Percentiles rank a stretch among this genome's conserved stretches.
These are phyloP conservation scores for Thalassaphorura encarpata DNA, from an alignment of 1,140 invertebrate species.

Conservation along the genomic window DNA sequence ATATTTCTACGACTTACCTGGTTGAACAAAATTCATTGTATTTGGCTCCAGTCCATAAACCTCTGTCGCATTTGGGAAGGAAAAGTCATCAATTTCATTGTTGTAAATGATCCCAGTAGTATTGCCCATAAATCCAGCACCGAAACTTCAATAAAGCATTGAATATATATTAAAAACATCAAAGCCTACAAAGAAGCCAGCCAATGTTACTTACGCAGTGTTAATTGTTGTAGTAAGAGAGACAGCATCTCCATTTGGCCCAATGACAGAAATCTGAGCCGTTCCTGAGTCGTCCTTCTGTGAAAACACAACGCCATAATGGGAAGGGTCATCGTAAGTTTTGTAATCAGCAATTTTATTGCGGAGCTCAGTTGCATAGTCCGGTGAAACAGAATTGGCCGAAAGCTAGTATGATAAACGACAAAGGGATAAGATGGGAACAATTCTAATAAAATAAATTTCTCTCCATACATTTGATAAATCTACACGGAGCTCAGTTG, in stretches of 20 bases:
- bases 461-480: constrained; percentile 46
- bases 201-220: constrained; percentile 50
- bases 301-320: constrained; percentile 56
- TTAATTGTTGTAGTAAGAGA: constrained; percentile 89
- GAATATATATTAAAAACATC: background rate
- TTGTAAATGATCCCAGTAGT: constrained; percentile 87
- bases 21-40: constrained; percentile 46
- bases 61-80: constrained; percentile 50
- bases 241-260: constrained; percentile 80
- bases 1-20: constrained; percentile 35
- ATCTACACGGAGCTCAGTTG: constrained; percentile 52
- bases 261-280: constrained; percentile 78
- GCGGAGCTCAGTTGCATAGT: constrained; percentile 53
- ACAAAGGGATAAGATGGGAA: background rate
- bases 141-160: constrained; percentile 54
- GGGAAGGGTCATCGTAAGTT: constrained; percentile 53
- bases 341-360: constrained; percentile 53
- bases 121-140: constrained; percentile 59
- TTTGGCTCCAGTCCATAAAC: constrained; percentile 45
- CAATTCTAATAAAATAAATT: constrained; percentile 5
- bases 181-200: background rate
- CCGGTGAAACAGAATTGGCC: too few relatives aligned
- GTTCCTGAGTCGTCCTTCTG: constrained; percentile 67
- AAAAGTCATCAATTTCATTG: constrained; percentile 93
- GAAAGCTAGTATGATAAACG: background rate